Conservation (phyloP, 2,888 invertebrate species). For the Muscina levida region DNA sequence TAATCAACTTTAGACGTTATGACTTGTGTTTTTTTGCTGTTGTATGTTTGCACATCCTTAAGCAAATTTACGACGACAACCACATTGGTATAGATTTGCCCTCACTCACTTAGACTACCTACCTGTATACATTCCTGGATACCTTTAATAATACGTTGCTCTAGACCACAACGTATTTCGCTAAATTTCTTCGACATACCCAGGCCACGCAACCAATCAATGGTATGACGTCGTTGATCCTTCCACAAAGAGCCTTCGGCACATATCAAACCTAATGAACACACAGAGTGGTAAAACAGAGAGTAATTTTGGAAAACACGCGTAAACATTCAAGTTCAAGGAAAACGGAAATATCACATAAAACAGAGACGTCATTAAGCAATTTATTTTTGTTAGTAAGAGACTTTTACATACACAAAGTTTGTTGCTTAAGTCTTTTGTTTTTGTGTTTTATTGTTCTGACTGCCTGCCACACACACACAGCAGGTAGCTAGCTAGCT, state of each 20-base stretch:
- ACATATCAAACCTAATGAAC: constrained; percentile 87
- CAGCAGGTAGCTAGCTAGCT: neutral
- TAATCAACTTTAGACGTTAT: constrained; percentile 24
- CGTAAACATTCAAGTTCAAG: neutral
- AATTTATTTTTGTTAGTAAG: neutral
- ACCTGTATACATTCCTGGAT: constrained; percentile 83
- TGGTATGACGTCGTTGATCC: constrained; percentile 88
- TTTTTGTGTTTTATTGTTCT: too few species aligned
- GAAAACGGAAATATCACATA: constrained; percentile 6
- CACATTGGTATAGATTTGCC: neutral
- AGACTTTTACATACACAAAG: too few species aligned
- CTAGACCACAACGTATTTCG: constrained; percentile 83
- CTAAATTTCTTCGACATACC: constrained; percentile 86
- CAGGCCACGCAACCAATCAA: constrained; percentile 86
- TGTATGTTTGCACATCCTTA: neutral
- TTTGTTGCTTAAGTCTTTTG: constrained; percentile 11
- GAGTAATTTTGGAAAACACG: too few species aligned
- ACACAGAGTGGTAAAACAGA: constrained; percentile 12
- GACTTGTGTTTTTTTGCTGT: neutral
- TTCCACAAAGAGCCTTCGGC: constrained; percentile 91
- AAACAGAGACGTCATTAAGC: neutral
- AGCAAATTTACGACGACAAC: neutral
- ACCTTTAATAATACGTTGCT: constrained; percentile 84
- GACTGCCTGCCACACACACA: neutral
- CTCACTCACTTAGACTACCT: constrained; percentile 51